phyloP scores from a whole-genome alignment of 2,113 vertebrate species.

The Azemiops feae region DNA sequence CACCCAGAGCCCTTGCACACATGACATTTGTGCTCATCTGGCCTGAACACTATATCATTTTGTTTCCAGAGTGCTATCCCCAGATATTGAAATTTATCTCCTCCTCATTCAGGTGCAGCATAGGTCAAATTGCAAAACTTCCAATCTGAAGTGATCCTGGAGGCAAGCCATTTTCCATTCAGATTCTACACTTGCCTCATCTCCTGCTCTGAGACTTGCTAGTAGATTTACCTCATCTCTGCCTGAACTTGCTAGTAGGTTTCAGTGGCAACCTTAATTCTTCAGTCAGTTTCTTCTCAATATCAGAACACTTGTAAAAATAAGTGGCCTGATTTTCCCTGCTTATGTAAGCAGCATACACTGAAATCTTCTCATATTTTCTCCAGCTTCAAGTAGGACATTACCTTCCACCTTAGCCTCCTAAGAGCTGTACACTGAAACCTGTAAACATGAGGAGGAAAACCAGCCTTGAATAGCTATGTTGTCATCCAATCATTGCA shows the following conservation, averaged over 20 bases:
- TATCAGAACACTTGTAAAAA: background rate
- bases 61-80: background rate
- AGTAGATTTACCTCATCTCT: background rate
- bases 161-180: background rate
- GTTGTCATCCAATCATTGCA: background rate
- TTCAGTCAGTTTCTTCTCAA: background rate
- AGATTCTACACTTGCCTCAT: background rate
- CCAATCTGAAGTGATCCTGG: background rate
- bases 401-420: background rate
- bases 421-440: background rate
- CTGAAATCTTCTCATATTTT: background rate
- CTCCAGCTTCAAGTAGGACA: background rate
- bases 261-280: background rate
- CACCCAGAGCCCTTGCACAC: background rate
- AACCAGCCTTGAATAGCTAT: background rate
- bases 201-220: background rate
- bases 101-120: background rate
- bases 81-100: background rate
- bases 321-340: background rate
- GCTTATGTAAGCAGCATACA: background rate
- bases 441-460: background rate
- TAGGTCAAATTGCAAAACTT: background rate
- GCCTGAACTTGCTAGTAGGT: background rate
- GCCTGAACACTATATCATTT: background rate
- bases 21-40: background rate